Evolutionary conservation across 1,140 invertebrate genomes (phyloP).

Genomic region (Megathymus violae): DNA sequence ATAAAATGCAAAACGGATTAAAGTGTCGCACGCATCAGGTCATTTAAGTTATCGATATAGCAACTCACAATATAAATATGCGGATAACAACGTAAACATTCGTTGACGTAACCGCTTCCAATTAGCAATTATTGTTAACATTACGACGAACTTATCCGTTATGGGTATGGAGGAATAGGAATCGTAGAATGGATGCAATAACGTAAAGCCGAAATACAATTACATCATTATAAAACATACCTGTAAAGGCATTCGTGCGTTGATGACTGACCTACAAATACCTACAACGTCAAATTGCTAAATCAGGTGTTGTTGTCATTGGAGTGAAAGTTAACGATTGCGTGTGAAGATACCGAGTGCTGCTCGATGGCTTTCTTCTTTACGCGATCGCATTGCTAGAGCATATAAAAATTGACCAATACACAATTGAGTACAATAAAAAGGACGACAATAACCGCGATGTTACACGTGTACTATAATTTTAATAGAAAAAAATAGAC

Average conservation of each 20-base stretch:
- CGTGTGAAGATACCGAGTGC: conserved; percentile 7
- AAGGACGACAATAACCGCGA: neutral
- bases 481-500: neutral
- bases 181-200: neutral
- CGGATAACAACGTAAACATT: too few relatives aligned
- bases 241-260: neutral
- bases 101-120: neutral
- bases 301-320: conserved; percentile 20
- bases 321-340: conserved; percentile 29
- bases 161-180: neutral
- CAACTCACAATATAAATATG: too few relatives aligned
- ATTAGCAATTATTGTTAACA: neutral
- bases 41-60: too few relatives aligned
- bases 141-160: neutral
- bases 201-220: neutral
- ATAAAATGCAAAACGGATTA: too few relatives aligned
- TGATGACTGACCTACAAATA: conserved; percentile 21
- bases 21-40: too few relatives aligned
- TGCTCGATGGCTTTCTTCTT: conserved; percentile 29
- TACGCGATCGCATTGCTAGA: conserved; percentile 2
- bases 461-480: neutral
- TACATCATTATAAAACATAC: neutral
- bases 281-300: conserved; percentile 12
- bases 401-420: too few relatives aligned
- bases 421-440: neutral